phyloP scores from a whole-genome alignment of 2,888 invertebrate species.

The Apeira syringaria region DNA sequence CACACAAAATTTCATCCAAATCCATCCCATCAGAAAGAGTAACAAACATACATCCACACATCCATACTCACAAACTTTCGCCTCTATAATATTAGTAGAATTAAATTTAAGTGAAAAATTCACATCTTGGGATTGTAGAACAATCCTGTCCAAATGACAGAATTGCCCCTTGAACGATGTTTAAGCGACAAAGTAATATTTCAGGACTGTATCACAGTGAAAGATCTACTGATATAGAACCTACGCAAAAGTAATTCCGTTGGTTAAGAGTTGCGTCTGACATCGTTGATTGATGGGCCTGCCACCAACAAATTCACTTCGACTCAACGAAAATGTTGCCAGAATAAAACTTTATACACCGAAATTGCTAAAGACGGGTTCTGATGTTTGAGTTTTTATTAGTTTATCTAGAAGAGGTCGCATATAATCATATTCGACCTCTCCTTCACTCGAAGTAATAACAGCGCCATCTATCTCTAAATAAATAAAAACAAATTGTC shows the following conservation, averaged over 20 bases:
- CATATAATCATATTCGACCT: too few relatives aligned
- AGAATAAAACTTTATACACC: constrained; percentile 36
- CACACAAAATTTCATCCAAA: too few relatives aligned
- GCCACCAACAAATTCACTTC: constrained; percentile 67
- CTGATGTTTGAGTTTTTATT: constrained; percentile 16
- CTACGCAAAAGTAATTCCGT: constrained; percentile 56
- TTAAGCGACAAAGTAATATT: constrained; percentile 56
- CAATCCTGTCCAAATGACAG: neutral
- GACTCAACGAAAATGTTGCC: constrained; percentile 31
- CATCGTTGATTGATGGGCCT: constrained; percentile 71
- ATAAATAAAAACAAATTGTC: too few relatives aligned
- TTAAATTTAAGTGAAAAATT: too few relatives aligned
- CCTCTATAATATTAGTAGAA: too few relatives aligned
- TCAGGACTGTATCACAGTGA: constrained; percentile 58
- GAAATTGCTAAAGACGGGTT: constrained; percentile 5
- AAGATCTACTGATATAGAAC: constrained; percentile 57
- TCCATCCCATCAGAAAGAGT: too few relatives aligned
- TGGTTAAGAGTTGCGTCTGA: constrained; percentile 67
- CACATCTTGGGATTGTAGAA: too few relatives aligned
- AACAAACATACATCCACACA: too few relatives aligned
- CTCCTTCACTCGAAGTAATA: too few relatives aligned
- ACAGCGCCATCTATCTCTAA: too few relatives aligned
- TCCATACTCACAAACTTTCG: too few relatives aligned
- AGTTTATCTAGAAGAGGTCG: too few relatives aligned
- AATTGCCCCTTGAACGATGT: constrained; percentile 28